A percentile compares a stretch with the other conserved stretches of the same genome.
Conservation (phyloP, 2,113 vertebrate species). For the Rhegmatorhina hoffmannsi region DNA sequence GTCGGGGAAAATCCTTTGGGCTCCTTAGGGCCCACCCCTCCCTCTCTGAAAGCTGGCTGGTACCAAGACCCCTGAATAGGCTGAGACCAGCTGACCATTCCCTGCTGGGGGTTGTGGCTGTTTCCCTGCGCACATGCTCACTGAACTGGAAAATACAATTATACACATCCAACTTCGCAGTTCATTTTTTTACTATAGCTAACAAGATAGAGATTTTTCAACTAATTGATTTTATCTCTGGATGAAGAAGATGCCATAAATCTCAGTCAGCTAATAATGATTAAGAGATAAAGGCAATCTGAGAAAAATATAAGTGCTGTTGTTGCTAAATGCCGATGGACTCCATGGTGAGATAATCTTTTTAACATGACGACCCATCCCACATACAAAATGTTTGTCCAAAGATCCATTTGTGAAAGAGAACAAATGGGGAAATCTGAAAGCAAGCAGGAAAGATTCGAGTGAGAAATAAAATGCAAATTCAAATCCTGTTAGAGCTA, state of each 20-base stretch:
- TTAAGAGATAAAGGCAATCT: slow-evolving; percentile 39
- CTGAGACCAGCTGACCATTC: slow-evolving; percentile 67
- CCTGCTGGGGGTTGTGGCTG: slow-evolving; percentile 61
- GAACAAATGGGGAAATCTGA: slow-evolving; percentile 52
- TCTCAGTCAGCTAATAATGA: slow-evolving; percentile 53
- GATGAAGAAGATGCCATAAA: slow-evolving; percentile 65
- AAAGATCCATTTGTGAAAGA: slow-evolving; percentile 44
- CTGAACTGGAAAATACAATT: slow-evolving; percentile 85
- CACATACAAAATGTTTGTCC: slow-evolving; percentile 54
- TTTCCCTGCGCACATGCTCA: slow-evolving; percentile 57
- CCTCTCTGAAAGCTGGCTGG: slow-evolving; percentile 49
- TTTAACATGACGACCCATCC: slow-evolving; percentile 59
- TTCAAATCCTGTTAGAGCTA: slow-evolving; percentile 56
- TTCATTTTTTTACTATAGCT: slow-evolving; percentile 62
- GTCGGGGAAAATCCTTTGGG: slow-evolving; percentile 47
- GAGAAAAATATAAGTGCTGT: slow-evolving; percentile 16
- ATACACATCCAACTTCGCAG: slow-evolving; percentile 75
- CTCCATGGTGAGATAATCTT: slow-evolving; percentile 67
- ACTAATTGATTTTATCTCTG: slow-evolving; percentile 78
- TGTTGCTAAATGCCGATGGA: neutral
- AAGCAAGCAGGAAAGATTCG: slow-evolving; percentile 37
- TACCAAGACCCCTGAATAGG: slow-evolving; percentile 67
- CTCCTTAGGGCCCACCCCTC: slow-evolving; percentile 31
- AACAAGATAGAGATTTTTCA: slow-evolving; percentile 77
- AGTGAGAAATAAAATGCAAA: slow-evolving; percentile 52